These are phyloP conservation scores for Drosophila recens DNA, from an alignment of 2,888 invertebrate species.

Conservation along the genomic window DNA sequence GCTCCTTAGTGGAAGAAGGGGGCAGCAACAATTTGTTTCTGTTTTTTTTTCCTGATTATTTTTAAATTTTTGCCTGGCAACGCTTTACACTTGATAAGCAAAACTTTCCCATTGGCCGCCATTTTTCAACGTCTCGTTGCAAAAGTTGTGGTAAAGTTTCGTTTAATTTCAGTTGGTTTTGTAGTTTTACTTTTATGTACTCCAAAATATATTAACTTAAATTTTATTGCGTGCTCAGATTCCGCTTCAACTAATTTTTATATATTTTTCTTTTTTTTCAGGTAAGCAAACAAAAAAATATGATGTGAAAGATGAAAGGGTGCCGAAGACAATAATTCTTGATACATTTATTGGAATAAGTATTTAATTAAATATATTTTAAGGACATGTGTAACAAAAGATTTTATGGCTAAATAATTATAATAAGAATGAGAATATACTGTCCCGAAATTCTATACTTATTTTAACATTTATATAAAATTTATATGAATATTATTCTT, in stretches of 20 bases:
- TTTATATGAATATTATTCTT: too few species aligned
- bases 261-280: conserved; percentile 39
- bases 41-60: conserved; percentile 6
- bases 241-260: conserved; percentile 27
- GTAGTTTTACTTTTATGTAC: conserved; percentile 34
- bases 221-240: conserved; percentile 33
- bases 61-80: conserved; percentile 55
- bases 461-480: too few species aligned
- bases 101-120: conserved; percentile 62
- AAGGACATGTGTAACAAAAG: too few species aligned
- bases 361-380: too few species aligned
- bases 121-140: conserved; percentile 56
- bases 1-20: conserved; percentile 3
- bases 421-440: too few species aligned
- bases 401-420: too few species aligned
- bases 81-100: conserved; percentile 71
- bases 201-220: conserved; percentile 36
- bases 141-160: conserved; percentile 57
- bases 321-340: too few species aligned
- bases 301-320: too few species aligned
- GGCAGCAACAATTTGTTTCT: conserved; percentile 68
- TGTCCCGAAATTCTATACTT: too few species aligned
- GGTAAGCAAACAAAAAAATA: conserved; percentile 30
- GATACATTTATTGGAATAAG: too few species aligned
- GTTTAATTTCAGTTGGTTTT: conserved; percentile 63